Evolutionary conservation across 2,888 invertebrate species (phyloP).

Genomic region (Lithophane ornitopus): DNA sequence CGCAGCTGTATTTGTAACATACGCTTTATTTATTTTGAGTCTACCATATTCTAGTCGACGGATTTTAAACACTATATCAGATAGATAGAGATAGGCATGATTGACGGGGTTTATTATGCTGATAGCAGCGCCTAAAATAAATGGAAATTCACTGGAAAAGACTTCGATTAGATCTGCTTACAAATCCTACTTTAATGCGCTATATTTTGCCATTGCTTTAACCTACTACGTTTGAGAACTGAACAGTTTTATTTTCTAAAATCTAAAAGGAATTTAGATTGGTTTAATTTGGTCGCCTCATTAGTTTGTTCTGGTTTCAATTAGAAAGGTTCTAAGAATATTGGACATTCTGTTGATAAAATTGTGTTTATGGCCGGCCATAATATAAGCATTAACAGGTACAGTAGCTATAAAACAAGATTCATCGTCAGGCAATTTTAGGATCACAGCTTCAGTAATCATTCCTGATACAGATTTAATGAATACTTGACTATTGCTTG

Average conservation of each 20-base stretch:
- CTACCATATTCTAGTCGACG: background rate
- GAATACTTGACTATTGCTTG: constrained; percentile 29
- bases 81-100: constrained; percentile 35
- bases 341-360: background rate
- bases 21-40: constrained; percentile 8
- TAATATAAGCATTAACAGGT: background rate
- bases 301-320: constrained; percentile 8
- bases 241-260: constrained; percentile 4
- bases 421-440: background rate
- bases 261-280: background rate
- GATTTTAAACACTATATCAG: constrained; percentile 29
- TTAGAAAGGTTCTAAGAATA: background rate
- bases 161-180: constrained; percentile 2
- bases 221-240: background rate
- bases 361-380: background rate
- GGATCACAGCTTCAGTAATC: background rate
- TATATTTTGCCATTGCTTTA: background rate
- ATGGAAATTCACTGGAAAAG: constrained; percentile 44
- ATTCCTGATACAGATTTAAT: constrained; percentile 23
- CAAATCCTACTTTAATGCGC: background rate
- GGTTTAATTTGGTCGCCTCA: background rate
- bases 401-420: background rate
- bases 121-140: constrained; percentile 31
- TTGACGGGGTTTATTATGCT: constrained; percentile 26
- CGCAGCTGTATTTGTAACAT: constrained; percentile 25